phyloP scores from a whole-genome alignment of 2,888 invertebrate species.

The Argynnis bischoffii region DNA sequence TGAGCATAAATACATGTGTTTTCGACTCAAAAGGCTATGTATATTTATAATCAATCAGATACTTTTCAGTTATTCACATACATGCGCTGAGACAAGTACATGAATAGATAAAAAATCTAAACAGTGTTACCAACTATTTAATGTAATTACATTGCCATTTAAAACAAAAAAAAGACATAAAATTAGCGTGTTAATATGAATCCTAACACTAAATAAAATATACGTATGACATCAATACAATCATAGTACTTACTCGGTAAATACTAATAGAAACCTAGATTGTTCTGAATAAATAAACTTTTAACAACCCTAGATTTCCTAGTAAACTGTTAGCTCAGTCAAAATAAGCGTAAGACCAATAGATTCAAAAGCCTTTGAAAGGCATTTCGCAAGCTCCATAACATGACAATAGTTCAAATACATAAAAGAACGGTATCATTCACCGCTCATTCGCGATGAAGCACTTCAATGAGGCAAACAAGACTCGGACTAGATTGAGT shows the following conservation, averaged over 20 bases:
- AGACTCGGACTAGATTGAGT: slow-evolving; percentile 50
- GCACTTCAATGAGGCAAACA: slow-evolving; percentile 37
- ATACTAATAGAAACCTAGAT: background rate
- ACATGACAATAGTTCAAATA: slow-evolving; percentile 36
- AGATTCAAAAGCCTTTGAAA: slow-evolving; percentile 20
- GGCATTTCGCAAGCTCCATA: slow-evolving; percentile 27
- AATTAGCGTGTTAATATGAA: too few species aligned
- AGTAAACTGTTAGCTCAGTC: background rate
- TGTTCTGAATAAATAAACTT: background rate
- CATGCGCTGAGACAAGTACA: too few species aligned
- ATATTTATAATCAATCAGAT: too few species aligned
- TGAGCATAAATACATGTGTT: too few species aligned
- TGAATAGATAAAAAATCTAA: too few species aligned
- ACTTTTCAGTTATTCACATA: too few species aligned
- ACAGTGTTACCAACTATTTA: too few species aligned
- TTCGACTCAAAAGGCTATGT: too few species aligned
- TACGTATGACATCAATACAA: too few species aligned
- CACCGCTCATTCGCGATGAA: slow-evolving; percentile 36
- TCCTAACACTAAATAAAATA: too few species aligned
- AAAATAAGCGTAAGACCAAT: slow-evolving; percentile 1
- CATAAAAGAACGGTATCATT: slow-evolving; percentile 39
- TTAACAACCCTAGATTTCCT: background rate
- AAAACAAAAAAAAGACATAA: too few species aligned
- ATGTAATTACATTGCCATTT: too few species aligned
- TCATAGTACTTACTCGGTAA: background rate